Evolutionary conservation across 1,140 invertebrate species (phyloP).

Genomic region (Drosophila punjabiensis): DNA sequence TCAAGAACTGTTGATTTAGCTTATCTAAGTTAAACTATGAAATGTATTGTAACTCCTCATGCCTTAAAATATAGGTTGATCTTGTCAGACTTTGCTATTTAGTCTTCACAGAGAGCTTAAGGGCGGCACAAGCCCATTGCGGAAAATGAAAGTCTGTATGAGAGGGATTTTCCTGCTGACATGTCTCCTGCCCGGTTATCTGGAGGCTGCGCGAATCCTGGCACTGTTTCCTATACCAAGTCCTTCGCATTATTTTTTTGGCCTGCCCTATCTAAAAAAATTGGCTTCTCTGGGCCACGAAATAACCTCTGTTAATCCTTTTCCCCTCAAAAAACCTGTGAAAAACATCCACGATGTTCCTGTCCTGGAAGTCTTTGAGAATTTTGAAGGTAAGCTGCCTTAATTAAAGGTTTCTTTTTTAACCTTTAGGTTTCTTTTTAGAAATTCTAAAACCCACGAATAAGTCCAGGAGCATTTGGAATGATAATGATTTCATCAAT

Average conservation of each 20-base stretch:
- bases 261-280: conserved; percentile 24
- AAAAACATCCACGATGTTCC: conserved; percentile 20
- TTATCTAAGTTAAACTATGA: conserved; percentile 4
- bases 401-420: no score
- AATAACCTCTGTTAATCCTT: conserved; percentile 25
- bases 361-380: conserved; percentile 14
- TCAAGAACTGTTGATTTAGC: background rate
- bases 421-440: background rate
- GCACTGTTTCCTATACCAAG: conserved; percentile 35
- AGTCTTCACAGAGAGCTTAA: background rate
- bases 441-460: background rate
- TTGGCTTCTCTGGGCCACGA: conserved; percentile 27
- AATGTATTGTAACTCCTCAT: background rate
- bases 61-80: background rate
- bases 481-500: conserved; percentile 2
- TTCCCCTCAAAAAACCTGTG: conserved; percentile 8
- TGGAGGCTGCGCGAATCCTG: conserved; percentile 24
- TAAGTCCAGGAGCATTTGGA: background rate
- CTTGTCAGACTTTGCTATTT: background rate
- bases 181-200: background rate
- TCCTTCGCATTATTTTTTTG: conserved; percentile 40
- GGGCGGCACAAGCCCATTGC: background rate
- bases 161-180: background rate
- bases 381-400: conserved; percentile 11
- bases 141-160: background rate